phyloP scores from a whole-genome alignment of 2,888 invertebrate genomes.

The Thereva nobilitata region DNA sequence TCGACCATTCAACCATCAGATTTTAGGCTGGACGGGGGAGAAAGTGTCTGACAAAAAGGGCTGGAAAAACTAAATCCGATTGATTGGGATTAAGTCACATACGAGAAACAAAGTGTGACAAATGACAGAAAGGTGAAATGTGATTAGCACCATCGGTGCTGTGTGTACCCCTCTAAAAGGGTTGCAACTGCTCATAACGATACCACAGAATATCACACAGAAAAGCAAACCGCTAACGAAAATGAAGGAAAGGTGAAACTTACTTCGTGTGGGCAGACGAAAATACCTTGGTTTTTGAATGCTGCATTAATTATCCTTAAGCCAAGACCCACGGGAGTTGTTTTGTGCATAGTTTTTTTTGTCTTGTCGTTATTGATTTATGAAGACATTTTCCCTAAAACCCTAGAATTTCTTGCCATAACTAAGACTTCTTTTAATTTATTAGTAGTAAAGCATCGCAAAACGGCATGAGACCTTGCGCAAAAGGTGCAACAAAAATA shows the following conservation, averaged over 20 bases:
- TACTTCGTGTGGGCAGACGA: neutral
- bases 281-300: conserved; percentile 7
- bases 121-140: conserved; percentile 30
- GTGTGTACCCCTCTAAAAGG: conserved; percentile 5
- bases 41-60: conserved; percentile 16
- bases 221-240: neutral
- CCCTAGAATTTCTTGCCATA: conserved; percentile 9
- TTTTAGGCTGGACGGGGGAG: conserved; percentile 11
- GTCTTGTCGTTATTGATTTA: conserved; percentile 26
- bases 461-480: conserved; percentile 25
- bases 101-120: conserved; percentile 30
- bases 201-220: neutral
- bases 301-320: conserved; percentile 21
- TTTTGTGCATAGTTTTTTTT: conserved; percentile 15
- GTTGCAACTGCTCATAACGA: conserved; percentile 13
- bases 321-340: conserved; percentile 6
- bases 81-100: conserved; percentile 28
- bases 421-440: conserved; percentile 21
- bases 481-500: conserved; percentile 14
- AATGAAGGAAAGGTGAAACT: conserved; percentile 11
- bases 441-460: conserved; percentile 23
- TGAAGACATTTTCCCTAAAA: conserved; percentile 20
- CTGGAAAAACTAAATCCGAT: conserved; percentile 26
- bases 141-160: conserved; percentile 10
- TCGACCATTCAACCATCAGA: conserved; percentile 12